Evolutionary conservation across 2,113 vertebrate genomes (phyloP).

Genomic region (Sphyrna mokarran): DNA sequence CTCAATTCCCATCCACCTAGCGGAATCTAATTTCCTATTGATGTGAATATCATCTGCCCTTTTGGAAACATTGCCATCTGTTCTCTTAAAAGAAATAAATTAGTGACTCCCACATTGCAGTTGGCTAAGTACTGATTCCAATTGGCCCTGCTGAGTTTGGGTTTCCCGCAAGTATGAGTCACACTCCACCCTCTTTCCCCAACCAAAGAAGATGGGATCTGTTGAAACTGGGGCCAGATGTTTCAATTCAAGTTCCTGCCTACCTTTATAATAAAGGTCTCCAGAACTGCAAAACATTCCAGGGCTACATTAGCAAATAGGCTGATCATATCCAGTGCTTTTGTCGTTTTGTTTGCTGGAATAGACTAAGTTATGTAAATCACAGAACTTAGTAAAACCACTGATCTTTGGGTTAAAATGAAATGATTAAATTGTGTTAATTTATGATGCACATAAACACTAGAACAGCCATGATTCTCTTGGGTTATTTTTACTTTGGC

Average conservation of each 20-base stretch:
- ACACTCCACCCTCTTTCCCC: neutral
- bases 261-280: no score
- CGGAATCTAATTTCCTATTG: neutral
- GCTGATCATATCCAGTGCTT: neutral
- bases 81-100: neutral
- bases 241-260: no score
- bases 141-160: neutral
- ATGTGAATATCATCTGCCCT: no score
- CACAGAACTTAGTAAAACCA: neutral
- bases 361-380: neutral
- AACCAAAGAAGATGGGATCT: neutral
- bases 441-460: neutral
- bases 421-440: neutral
- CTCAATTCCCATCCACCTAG: neutral
- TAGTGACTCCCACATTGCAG: neutral
- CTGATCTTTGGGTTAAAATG: neutral
- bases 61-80: neutral
- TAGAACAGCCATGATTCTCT: neutral
- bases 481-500: neutral
- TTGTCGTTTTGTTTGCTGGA: neutral
- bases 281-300: neutral
- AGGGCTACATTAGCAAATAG: neutral
- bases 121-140: neutral
- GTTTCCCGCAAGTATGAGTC: neutral
- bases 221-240: neutral